Percentiles rank a stretch among this genome's conserved stretches.
These are phyloP conservation scores for Chionomys nivalis DNA, from an alignment of 2,113 vertebrate species.

Conservation along the genomic window DNA sequence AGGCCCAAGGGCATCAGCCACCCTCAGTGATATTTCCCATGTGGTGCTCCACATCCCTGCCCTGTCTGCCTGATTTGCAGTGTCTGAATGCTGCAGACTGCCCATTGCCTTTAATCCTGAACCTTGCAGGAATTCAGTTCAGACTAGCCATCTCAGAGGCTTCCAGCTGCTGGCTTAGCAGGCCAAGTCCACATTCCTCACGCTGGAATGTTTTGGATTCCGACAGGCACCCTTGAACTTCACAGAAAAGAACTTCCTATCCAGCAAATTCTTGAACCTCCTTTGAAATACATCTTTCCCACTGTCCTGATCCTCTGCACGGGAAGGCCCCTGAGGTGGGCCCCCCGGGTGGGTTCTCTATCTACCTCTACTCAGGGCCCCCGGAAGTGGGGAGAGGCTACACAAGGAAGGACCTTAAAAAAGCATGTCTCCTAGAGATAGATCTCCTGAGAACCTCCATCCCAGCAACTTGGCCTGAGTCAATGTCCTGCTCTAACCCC, in stretches of 20 bases:
- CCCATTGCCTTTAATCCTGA: rapidly evolving
- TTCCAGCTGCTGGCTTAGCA: not conserved
- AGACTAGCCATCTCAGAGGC: not conserved
- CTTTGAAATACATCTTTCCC: not conserved
- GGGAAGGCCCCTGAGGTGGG: not conserved
- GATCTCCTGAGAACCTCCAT: not conserved
- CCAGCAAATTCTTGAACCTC: conserved; percentile 53
- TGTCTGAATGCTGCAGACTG: not conserved
- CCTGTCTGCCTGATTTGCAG: too few relatives aligned
- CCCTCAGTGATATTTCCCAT: too few relatives aligned
- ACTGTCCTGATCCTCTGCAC: not conserved
- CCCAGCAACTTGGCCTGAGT: too few relatives aligned
- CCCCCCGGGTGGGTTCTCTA: not conserved
- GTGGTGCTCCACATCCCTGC: not conserved
- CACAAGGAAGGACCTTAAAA: not conserved
- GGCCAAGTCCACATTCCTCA: not conserved
- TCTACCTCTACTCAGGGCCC: not conserved
- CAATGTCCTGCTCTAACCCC: not conserved
- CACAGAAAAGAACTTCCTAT: conserved; percentile 34
- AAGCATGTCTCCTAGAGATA: rapidly evolving
- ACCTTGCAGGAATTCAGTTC: not conserved
- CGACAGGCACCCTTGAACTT: conserved; percentile 35
- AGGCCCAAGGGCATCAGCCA: not conserved
- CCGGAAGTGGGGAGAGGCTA: not conserved
- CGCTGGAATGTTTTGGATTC: conserved; percentile 55